Evolutionary conservation across 2,888 invertebrate species (phyloP).

Genomic region (Drosophila meridionalis): DNA sequence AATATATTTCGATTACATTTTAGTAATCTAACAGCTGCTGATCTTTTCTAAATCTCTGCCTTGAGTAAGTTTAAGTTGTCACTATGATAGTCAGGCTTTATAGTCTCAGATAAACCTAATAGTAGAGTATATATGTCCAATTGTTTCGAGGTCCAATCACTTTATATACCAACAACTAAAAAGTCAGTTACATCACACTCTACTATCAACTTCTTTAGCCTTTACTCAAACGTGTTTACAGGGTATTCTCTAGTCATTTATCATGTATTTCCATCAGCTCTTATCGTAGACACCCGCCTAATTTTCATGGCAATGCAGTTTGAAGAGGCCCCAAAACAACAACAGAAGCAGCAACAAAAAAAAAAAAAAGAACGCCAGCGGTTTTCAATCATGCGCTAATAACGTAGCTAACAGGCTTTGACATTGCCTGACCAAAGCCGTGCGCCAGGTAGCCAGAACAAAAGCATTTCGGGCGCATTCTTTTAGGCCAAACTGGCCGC

Average conservation of each 20-base stretch:
- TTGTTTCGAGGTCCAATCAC: background rate
- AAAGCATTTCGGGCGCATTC: conserved; percentile 13
- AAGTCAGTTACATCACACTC: background rate
- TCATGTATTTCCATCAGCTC: background rate
- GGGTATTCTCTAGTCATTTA: background rate
- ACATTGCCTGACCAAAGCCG: conserved; percentile 27
- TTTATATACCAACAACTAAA: fast-evolving
- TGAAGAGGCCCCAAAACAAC: conserved; percentile 13
- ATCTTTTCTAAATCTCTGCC: background rate
- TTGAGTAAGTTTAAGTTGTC: background rate
- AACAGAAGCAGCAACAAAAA: background rate
- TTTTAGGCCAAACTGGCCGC: conserved; percentile 26
- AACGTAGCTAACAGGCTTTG: conserved; percentile 57
- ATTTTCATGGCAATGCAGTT: conserved; percentile 59
- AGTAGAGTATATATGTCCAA: no score
- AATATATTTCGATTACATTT: no score
- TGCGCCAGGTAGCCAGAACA: conserved; percentile 23
- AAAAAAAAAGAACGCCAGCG: conserved; percentile 4
- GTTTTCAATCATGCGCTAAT: conserved; percentile 77
- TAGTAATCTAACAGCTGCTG: no score
- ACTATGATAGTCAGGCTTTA: no score
- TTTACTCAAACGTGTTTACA: background rate
- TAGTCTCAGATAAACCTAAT: no score
- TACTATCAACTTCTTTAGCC: no score
- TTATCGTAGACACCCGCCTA: conserved; percentile 23